These are phyloP conservation scores for Malurus splendens DNA, from an alignment of 2,797 vertebrate genomes.

Conservation along the genomic window DNA sequence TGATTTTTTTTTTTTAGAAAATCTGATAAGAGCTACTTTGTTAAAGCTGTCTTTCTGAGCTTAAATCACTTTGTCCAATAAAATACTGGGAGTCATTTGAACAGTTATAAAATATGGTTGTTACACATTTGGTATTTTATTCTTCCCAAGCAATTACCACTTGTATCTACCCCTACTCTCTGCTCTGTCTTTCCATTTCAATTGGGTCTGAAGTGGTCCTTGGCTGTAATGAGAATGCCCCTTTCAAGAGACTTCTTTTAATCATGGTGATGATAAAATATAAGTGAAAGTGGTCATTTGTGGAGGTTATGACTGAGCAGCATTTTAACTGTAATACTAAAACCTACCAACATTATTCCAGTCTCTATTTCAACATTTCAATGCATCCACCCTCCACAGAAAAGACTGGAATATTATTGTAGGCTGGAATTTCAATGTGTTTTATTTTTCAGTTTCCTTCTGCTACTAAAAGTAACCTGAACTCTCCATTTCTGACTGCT, in stretches of 20 bases:
- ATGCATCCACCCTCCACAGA: conserved; percentile 19
- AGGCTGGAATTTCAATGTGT: conserved; percentile 20
- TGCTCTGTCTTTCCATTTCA: conserved; percentile 64
- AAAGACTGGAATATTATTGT: conserved; percentile 3
- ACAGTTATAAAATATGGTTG: conserved; percentile 67
- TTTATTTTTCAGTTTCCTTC: conserved; percentile 14
- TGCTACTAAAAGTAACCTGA: not conserved
- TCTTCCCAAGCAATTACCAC: conserved; percentile 64
- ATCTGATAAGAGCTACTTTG: not conserved
- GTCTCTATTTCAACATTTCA: conserved; percentile 61
- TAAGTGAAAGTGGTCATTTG: conserved; percentile 67
- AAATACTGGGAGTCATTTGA: conserved; percentile 61
- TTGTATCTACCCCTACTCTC: conserved; percentile 62
- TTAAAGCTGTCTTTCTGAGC: conserved; percentile 9
- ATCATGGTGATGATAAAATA: conserved; percentile 65
- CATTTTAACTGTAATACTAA: conserved; percentile 56
- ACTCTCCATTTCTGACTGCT: not conserved
- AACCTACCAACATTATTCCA: conserved; percentile 55
- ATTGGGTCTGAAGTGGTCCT: conserved; percentile 71
- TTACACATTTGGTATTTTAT: conserved; percentile 70
- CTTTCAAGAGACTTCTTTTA: conserved; percentile 70
- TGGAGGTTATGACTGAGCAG: conserved; percentile 63
- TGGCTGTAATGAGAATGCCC: conserved; percentile 69
- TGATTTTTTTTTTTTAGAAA: not conserved
- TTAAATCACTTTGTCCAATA: conserved; percentile 34